Evolutionary conservation across 92 coral and sea anemone genomes (phyloP).

Genomic region (Porites divaricata): DNA sequence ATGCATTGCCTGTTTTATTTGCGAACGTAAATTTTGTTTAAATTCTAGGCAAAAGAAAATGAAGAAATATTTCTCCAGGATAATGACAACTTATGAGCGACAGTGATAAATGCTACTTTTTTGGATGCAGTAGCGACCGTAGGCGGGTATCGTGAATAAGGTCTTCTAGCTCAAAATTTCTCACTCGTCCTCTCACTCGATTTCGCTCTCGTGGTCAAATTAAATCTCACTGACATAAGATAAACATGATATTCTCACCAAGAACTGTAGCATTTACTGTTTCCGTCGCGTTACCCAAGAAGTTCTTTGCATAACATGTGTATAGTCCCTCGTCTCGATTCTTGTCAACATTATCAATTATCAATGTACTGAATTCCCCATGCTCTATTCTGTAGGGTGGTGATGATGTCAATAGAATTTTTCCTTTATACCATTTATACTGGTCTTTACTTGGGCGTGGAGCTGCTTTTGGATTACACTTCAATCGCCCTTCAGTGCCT

Average conservation of each 20-base stretch:
- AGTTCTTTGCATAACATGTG: slow-evolving; percentile 66
- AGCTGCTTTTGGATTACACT: slow-evolving; percentile 83
- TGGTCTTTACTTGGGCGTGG: slow-evolving; percentile 49
- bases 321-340: slow-evolving; percentile 59
- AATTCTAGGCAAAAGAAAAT: no score
- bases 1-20: no score
- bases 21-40: no score
- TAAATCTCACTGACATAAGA: no score
- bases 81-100: no score
- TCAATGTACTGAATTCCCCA: slow-evolving; percentile 34
- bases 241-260: slow-evolving; percentile 16
- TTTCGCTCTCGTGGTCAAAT: no score
- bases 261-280: slow-evolving; percentile 35
- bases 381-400: slow-evolving; percentile 29
- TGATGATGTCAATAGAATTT: not conserved
- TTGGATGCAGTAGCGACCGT: no score
- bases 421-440: slow-evolving; percentile 25
- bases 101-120: no score
- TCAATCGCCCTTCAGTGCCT: slow-evolving; percentile 50
- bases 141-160: no score
- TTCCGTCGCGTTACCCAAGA: slow-evolving; percentile 22
- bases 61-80: no score
- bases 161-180: no score
- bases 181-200: no score
- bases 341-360: slow-evolving; percentile 38